Evolutionary conservation across 2,797 vertebrate species (phyloP).

Genomic region (Anas bahamensis): DNA sequence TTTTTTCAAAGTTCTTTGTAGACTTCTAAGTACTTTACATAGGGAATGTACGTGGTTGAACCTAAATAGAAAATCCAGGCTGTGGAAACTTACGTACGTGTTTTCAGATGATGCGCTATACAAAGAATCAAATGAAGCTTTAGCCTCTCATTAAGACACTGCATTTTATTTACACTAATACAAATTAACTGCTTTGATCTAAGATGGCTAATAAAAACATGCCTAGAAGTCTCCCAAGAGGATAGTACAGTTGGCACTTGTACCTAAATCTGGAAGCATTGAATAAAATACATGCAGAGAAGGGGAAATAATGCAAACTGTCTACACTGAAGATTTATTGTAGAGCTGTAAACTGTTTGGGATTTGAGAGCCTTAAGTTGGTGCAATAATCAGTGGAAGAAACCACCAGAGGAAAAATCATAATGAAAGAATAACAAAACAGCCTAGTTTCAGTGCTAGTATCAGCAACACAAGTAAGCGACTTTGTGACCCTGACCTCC

Average conservation of each 20-base stretch:
- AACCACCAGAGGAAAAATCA: background rate
- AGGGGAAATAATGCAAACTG: background rate
- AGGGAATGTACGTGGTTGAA: background rate
- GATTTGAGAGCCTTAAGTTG: background rate
- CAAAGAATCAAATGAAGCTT: background rate
- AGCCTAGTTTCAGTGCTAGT: background rate
- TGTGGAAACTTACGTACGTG: background rate
- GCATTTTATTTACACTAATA: constrained; percentile 31
- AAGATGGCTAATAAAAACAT: constrained; percentile 20
- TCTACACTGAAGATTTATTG: background rate
- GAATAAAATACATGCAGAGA: background rate
- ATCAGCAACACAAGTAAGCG: background rate
- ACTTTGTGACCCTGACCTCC: fast-evolving
- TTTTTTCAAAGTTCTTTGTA: background rate
- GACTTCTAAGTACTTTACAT: background rate
- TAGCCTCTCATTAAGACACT: background rate
- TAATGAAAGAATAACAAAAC: background rate
- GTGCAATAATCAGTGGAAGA: background rate
- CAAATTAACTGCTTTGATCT: constrained; percentile 41
- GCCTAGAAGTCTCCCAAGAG: background rate
- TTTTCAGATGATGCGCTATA: background rate
- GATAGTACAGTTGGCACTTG: background rate
- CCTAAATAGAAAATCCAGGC: background rate
- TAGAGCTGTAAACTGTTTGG: background rate
- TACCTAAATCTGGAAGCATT: background rate